phyloP scores from a whole-genome alignment of 1,140 invertebrate species.

The Cydia pomonella region DNA sequence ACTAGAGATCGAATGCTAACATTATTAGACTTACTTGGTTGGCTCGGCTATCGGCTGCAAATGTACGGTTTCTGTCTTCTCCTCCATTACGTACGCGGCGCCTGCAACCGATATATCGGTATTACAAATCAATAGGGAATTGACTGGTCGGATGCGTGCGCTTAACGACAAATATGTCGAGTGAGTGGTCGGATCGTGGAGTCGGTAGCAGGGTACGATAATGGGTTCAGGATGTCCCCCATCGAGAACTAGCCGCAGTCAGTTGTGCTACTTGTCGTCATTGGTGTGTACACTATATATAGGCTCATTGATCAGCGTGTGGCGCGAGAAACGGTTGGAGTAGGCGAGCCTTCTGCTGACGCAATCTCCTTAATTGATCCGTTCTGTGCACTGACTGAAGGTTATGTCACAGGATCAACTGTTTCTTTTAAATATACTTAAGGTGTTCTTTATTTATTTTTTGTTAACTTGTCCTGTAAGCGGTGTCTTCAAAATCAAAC shows the following conservation, averaged over 20 bases:
- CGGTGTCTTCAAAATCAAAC: too few species aligned
- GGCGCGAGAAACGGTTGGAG: not conserved
- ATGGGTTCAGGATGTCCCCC: constrained; percentile 33
- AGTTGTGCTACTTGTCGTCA: constrained; percentile 12
- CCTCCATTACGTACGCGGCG: constrained; percentile 11
- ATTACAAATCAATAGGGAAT: constrained; percentile 13
- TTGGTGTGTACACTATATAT: constrained; percentile 24
- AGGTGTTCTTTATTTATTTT: not conserved
- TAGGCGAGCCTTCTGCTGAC: constrained; percentile 17
- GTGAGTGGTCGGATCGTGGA: constrained; percentile 27
- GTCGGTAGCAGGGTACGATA: constrained; percentile 13
- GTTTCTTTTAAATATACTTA: not conserved
- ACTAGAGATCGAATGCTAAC: not conserved
- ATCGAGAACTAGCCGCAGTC: constrained; percentile 26
- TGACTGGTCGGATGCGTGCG: constrained; percentile 15
- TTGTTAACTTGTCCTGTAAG: too few species aligned
- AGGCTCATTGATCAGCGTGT: constrained; percentile 24
- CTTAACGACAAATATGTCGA: constrained; percentile 11
- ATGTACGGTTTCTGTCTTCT: constrained; percentile 29
- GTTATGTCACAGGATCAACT: not conserved
- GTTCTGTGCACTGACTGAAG: constrained; percentile 5
- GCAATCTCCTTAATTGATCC: constrained; percentile 22
- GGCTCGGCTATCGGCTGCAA: constrained; percentile 23
- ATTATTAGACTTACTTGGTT: constrained; percentile 17
- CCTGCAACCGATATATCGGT: constrained; percentile 24